These are phyloP conservation scores for Ferdinandea cuprea DNA, from an alignment of 2,888 invertebrate species.

Conservation along the genomic window DNA sequence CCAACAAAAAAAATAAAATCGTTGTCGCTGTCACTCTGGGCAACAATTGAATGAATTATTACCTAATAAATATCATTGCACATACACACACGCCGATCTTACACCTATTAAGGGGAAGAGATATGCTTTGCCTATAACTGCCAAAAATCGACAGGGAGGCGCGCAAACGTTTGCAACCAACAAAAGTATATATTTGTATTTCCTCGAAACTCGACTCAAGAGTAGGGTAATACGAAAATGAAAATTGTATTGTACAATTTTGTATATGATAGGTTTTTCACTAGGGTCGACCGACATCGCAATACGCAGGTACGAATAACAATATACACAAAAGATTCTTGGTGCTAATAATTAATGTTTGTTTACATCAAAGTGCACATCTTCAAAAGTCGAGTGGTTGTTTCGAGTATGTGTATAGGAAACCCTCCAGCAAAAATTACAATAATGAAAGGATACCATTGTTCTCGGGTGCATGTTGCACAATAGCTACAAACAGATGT, in stretches of 20 bases:
- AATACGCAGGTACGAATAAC: not conserved
- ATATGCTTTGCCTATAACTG: conserved; percentile 3
- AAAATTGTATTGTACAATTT: conserved; percentile 61
- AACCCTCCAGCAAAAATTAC: conserved; percentile 22
- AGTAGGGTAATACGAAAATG: conserved; percentile 41
- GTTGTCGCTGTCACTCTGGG: conserved; percentile 44
- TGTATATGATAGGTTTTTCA: conserved; percentile 31
- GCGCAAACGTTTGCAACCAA: conserved; percentile 22
- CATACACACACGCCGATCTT: conserved; percentile 1
- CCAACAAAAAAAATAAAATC: conserved; percentile 11
- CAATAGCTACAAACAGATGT: conserved; percentile 64
- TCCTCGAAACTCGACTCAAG: too few relatives aligned
- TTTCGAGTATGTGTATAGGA: conserved; percentile 14
- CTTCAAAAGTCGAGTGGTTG: conserved; percentile 45
- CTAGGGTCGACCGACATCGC: not conserved
- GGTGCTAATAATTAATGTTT: conserved; percentile 64
- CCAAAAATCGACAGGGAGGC: conserved; percentile 49
- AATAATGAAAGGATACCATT: conserved; percentile 56
- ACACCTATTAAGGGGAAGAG: conserved; percentile 14
- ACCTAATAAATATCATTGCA: conserved; percentile 58
- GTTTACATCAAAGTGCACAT: conserved; percentile 53
- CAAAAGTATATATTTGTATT: not conserved
- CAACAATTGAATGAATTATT: conserved; percentile 68
- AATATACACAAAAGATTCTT: conserved; percentile 17
- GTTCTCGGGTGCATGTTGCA: conserved; percentile 51